These are phyloP conservation scores for Megalopta genalis DNA, from an alignment of 1,140 invertebrate species.

Conservation along the genomic window DNA sequence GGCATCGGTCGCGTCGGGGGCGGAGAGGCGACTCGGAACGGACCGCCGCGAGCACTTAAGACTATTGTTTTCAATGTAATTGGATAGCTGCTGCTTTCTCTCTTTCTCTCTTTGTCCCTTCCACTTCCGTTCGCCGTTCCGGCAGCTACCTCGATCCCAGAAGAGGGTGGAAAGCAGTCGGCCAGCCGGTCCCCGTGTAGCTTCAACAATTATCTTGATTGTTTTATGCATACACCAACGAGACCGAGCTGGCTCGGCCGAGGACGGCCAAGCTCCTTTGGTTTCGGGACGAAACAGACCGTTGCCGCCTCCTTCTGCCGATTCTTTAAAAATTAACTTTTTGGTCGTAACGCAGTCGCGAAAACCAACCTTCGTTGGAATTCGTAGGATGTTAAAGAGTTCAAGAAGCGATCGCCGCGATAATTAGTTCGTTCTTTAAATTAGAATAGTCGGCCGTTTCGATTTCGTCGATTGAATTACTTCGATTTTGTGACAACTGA, in stretches of 20 bases:
- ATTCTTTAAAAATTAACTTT: too few species aligned
- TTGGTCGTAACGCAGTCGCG: too few species aligned
- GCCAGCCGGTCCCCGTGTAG: conserved; percentile 70
- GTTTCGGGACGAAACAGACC: conserved; percentile 33
- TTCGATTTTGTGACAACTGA: too few species aligned
- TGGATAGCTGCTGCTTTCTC: conserved; percentile 78
- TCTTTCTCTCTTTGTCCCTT: conserved; percentile 47
- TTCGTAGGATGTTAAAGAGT: too few species aligned
- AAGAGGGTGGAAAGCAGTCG: conserved; percentile 61
- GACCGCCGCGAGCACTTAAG: conserved; percentile 78
- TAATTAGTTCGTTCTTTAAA: too few species aligned
- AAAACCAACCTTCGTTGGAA: too few species aligned
- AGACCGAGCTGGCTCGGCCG: conserved; percentile 15
- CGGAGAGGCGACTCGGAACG: conserved; percentile 53
- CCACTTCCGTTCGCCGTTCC: conserved; percentile 55
- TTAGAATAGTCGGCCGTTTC: too few species aligned
- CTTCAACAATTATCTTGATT: conserved; percentile 81
- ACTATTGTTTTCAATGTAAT: conserved; percentile 81
- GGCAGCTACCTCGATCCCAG: conserved; percentile 56
- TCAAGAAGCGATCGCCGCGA: too few species aligned
- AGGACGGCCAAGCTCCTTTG: not conserved
- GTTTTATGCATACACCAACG: conserved; percentile 79
- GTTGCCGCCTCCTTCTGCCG: not conserved
- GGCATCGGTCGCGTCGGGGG: conserved; percentile 32
- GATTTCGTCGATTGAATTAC: too few species aligned